Evolutionary conservation across 2,888 invertebrate genomes (phyloP).

Genomic region (Beris chalybata): DNA sequence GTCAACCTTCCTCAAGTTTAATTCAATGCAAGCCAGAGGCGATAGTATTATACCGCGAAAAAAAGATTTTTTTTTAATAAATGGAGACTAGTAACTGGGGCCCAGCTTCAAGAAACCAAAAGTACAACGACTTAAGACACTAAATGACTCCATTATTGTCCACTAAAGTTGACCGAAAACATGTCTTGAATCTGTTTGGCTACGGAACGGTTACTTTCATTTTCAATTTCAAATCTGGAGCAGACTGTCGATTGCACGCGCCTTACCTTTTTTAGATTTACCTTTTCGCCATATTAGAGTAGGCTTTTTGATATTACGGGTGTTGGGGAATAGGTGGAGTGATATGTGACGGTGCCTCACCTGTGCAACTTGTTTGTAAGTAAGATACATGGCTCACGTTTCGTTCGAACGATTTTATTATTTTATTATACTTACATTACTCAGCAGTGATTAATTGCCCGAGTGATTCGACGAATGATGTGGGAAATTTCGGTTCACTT

Average conservation of each 20-base stretch:
- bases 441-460: constrained; percentile 29
- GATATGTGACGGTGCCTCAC: too few relatives aligned
- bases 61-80: not conserved
- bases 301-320: too few relatives aligned
- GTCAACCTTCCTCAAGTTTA: constrained; percentile 6
- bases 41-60: not conserved
- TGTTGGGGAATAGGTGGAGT: too few relatives aligned
- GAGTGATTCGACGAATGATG: constrained; percentile 26
- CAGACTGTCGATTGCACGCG: constrained; percentile 17
- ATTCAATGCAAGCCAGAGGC: constrained; percentile 3
- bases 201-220: constrained; percentile 14
- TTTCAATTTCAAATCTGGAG: constrained; percentile 22
- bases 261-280: too few relatives aligned
- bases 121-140: constrained; percentile 13
- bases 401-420: constrained; percentile 12
- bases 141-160: constrained; percentile 4
- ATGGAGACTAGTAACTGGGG: not conserved
- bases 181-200: too few relatives aligned
- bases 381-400: not conserved
- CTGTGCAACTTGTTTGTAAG: not conserved
- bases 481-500: constrained; percentile 5
- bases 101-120: too few relatives aligned
- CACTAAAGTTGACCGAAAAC: not conserved
- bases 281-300: too few relatives aligned
- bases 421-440: constrained; percentile 27